Conservation (phyloP, 2,797 vertebrate species). For the Onychomys torridus region DNA sequence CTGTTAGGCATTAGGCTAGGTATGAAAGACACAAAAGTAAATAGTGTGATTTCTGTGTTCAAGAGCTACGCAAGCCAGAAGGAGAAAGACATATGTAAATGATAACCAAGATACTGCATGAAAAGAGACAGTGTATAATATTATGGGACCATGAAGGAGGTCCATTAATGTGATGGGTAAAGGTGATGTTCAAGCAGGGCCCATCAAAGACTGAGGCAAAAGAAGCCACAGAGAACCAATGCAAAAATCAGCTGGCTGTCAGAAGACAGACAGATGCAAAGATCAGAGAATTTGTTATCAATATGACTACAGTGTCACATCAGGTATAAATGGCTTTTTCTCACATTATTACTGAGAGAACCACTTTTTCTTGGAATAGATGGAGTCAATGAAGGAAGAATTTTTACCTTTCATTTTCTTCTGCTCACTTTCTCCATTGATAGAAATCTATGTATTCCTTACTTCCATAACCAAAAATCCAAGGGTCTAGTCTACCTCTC, state of each 20-base stretch:
- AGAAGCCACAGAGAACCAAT: not conserved
- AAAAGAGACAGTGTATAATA: not conserved
- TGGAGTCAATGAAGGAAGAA: not conserved
- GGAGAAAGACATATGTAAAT: not conserved
- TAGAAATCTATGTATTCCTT: not conserved
- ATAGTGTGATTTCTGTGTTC: not conserved
- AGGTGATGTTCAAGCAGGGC: not conserved
- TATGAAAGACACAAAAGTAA: conserved; percentile 44
- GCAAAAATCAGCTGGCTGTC: not conserved
- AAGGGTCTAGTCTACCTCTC: not conserved
- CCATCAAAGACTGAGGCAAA: not conserved
- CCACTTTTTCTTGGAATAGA: not conserved
- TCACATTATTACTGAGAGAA: not conserved
- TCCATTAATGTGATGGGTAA: not conserved
- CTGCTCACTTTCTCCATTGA: not conserved
- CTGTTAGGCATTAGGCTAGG: conserved; percentile 2
- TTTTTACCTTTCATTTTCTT: not conserved
- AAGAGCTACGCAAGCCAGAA: not conserved
- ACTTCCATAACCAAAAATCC: not conserved
- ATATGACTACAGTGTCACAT: not conserved
- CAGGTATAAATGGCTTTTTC: not conserved
- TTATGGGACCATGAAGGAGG: not conserved
- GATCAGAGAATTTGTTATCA: not conserved
- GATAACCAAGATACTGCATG: not conserved
- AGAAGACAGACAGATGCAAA: not conserved